phyloP scores from a whole-genome alignment of 2,113 vertebrate species.

The Chaetodon trifascialis region DNA sequence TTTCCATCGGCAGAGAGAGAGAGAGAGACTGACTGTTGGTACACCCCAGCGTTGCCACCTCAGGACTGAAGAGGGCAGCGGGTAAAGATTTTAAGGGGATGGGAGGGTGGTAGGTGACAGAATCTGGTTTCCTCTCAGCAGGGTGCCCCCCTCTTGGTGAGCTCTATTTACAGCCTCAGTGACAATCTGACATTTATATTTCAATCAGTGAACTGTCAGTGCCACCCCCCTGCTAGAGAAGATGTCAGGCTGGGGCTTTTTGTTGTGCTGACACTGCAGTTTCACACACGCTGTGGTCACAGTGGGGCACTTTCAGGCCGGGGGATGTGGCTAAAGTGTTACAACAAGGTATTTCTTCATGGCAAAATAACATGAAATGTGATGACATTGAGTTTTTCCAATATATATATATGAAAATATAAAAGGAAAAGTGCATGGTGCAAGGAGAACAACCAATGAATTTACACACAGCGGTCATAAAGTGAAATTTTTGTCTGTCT shows the following conservation, averaged over 20 bases:
- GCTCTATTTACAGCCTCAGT: slow-evolving; percentile 41
- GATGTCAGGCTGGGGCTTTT: slow-evolving; percentile 25
- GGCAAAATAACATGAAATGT: slow-evolving; percentile 32
- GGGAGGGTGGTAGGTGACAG: background rate
- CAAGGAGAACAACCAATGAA: slow-evolving; percentile 19
- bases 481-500: slow-evolving; percentile 31
- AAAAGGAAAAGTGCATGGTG: slow-evolving; percentile 23
- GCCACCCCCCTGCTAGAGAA: slow-evolving; percentile 19
- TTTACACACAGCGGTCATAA: slow-evolving; percentile 38
- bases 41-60: slow-evolving; percentile 25
- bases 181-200: slow-evolving; percentile 57
- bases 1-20: slow-evolving; percentile 38
- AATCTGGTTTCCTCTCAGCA: slow-evolving; percentile 53
- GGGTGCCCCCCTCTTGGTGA: background rate
- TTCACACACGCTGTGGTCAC: slow-evolving; percentile 51
- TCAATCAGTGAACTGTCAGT: slow-evolving; percentile 42
- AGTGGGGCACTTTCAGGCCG: slow-evolving; percentile 21
- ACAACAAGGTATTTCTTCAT: slow-evolving; percentile 41
- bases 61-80: background rate
- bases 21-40: background rate
- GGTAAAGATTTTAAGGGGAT: background rate
- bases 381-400: slow-evolving; percentile 49
- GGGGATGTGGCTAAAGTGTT: slow-evolving; percentile 34
- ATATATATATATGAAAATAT: slow-evolving; percentile 35
- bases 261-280: slow-evolving; percentile 50